Evolutionary conservation across 2,888 invertebrate species (phyloP), one percentile per base, ranked within the genome.

Genomic region (Lasioglossum pauxillum): DNA sequence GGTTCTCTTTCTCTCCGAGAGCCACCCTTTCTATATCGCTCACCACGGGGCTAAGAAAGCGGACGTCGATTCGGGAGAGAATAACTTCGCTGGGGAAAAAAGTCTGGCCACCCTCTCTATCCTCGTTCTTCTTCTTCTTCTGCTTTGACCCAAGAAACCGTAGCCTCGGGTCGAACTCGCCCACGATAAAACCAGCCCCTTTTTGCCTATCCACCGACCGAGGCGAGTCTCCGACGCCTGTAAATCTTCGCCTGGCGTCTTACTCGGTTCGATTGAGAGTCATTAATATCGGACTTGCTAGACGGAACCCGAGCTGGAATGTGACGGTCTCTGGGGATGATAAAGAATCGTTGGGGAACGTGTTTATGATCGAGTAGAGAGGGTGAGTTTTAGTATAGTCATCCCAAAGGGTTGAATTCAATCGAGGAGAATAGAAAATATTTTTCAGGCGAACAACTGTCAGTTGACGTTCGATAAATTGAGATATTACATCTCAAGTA

Each of bases 211-310:
- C 38, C 69, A 35, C 49, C 23, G 41, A 71, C 35, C 75, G 49
- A 10, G 27, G 14, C 44, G n/a, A 14, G 38, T 23, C 75, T 27
- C 69, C n/a, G 41, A 1, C 49, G 75, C 41, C 78, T 82, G 80
- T 85, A 90, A 90, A 88, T 89, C 82, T 86, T 83, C 71, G 16
- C 31, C 12, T 16, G 81, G 46, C 82, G 72, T 85, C 87, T 87
- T 78, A 81, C 89, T 71, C n/a, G 74, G 72, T 83, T 90, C 84
- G 84, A 87, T 82, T 64, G 78, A 64, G 82, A 83, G 80, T 90
- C 91, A 85, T 92, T 92, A 92, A 91, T 91, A 92, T 91, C 86
- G 85, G 46, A 8, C 38, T 53, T 14, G 16, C 38, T 57, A 46
- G 71, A 60, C 38, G 53, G 16, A 41, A n/a, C 69, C 10, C 23